A percentile compares a stretch with the other conserved stretches of the same genome.
phyloP scores from a whole-genome alignment of 2,888 invertebrate genomes.

The Harmothoe impar region DNA sequence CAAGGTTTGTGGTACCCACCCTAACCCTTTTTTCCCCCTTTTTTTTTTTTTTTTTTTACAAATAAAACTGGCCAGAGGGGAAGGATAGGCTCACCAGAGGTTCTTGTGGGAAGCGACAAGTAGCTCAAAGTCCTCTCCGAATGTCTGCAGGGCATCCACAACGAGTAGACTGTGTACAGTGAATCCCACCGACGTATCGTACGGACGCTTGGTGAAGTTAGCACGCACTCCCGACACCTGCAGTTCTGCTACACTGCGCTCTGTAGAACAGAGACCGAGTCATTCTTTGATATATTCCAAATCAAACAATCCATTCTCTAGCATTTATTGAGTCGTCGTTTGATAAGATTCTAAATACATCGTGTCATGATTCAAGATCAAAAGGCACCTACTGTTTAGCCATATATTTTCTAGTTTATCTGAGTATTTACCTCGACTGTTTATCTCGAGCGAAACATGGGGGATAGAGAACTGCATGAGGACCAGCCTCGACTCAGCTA shows the following conservation, averaged over 20 bases:
- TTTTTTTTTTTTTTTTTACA: too few relatives aligned
- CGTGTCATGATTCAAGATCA: too few relatives aligned
- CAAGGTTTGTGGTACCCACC: too few relatives aligned
- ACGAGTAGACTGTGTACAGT: constrained; percentile 95
- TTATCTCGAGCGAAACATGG: constrained; percentile 90
- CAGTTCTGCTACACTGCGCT: constrained; percentile 94
- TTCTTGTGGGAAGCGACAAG: constrained; percentile 97
- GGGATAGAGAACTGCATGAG: constrained; percentile 92
- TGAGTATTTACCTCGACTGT: constrained; percentile 82
- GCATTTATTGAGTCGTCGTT: too few relatives aligned
- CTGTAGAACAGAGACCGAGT: constrained; percentile 79
- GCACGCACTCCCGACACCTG: constrained; percentile 94
- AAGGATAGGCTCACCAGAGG: constrained; percentile 88
- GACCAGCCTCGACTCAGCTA: constrained; percentile 68
- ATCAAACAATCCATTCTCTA: too few relatives aligned
- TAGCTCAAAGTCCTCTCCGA: constrained; percentile 96
- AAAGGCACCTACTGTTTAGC: too few relatives aligned
- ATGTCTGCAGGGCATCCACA: constrained; percentile 97
- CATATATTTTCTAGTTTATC: not conserved
- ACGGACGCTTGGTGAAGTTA: constrained; percentile 89
- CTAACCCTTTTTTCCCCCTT: too few relatives aligned
- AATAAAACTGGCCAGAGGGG: too few relatives aligned
- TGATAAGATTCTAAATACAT: too few relatives aligned
- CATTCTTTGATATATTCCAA: not conserved
- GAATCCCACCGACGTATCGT: constrained; percentile 90